Percentiles rank a stretch among this genome's conserved stretches.
phyloP scores from a whole-genome alignment of 2,113 vertebrate species.

The Bagarius yarrelli region DNA sequence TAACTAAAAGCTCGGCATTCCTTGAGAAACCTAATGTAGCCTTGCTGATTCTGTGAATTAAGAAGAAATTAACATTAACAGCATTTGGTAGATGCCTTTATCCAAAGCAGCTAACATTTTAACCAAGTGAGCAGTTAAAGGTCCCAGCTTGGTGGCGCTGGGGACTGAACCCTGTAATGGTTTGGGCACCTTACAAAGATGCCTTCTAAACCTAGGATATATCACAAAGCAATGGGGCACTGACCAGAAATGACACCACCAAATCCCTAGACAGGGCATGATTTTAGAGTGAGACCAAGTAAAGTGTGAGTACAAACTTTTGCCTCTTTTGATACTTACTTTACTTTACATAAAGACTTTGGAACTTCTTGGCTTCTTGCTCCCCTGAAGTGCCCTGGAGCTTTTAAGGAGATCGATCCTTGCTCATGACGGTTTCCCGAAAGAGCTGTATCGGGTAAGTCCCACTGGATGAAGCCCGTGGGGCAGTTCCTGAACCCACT shows the following conservation, averaged over 20 bases:
- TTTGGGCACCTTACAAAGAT: neutral
- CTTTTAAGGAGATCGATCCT: neutral
- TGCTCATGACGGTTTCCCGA: neutral
- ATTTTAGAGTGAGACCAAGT: neutral
- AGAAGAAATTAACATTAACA: too few species aligned
- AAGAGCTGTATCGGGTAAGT: neutral
- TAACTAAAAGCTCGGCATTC: neutral
- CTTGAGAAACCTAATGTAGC: neutral
- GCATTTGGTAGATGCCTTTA: too few species aligned
- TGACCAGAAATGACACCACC: neutral
- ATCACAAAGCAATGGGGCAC: neutral
- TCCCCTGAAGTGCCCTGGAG: neutral
- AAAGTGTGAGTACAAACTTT: neutral
- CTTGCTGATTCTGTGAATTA: neutral
- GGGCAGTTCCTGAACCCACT: neutral
- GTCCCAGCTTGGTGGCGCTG: too few species aligned
- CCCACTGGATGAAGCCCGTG: neutral
- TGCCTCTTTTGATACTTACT: neutral
- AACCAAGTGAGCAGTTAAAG: too few species aligned
- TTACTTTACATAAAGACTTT: neutral
- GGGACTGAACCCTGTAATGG: neutral
- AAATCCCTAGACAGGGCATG: neutral
- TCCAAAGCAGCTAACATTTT: too few species aligned
- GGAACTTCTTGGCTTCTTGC: neutral
- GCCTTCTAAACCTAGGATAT: neutral